Base-by-base conservation (phyloP, 2,888 invertebrate species). In the Pachycephus smyrnensis region DNA sequence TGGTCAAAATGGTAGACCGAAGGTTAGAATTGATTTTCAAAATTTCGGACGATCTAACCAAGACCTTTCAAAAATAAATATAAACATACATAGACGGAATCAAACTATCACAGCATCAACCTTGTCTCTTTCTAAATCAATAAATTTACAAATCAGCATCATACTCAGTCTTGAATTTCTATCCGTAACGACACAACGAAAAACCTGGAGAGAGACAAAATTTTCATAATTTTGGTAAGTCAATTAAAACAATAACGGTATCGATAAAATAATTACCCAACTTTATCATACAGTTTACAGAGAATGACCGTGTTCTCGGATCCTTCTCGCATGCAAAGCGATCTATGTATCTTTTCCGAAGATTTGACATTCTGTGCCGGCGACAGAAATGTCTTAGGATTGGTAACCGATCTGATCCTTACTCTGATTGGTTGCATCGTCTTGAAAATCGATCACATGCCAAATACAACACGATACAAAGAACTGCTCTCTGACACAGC, bases 351-450 rank as follows among this genome's bases (percentile, higher is more conserved):
- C 32, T 76, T 73, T 23, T n/a, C 76, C 37, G 76, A 80, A 68
- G 76, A 76, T 11, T 32, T 71, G 12, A 32, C 71, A 71, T 32
- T 30, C 71, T 12, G 9, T 30, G 23, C 35, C 30, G 36, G 11
- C 9, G 36, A 74, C 37, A 23, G n/a, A 75, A 75, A 55, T 12
- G 69, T 76, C 33, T 75, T 80, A 30, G 69, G 76, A n/a, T 77
- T 73, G 33, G 82, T 75, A 11, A 81, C 82, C 76, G 75, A 83
- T 33, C 69, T 85, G 6, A 79, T 82, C 31, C 69, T 82, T n/a
- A 82, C 79, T n/a, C 79, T 85, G 75, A 77, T 83, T 36, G 76
- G 79, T 31, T 84, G 81, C 73, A 80, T 82, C 37, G 31, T 79
- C 1, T 37, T 82, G 9, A 79, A 82, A 68, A 75, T 80, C 69